Percentiles rank a stretch among this genome's conserved stretches.
phyloP scores from a whole-genome alignment of 1,140 invertebrate species.

The Tribolium castaneum region DNA sequence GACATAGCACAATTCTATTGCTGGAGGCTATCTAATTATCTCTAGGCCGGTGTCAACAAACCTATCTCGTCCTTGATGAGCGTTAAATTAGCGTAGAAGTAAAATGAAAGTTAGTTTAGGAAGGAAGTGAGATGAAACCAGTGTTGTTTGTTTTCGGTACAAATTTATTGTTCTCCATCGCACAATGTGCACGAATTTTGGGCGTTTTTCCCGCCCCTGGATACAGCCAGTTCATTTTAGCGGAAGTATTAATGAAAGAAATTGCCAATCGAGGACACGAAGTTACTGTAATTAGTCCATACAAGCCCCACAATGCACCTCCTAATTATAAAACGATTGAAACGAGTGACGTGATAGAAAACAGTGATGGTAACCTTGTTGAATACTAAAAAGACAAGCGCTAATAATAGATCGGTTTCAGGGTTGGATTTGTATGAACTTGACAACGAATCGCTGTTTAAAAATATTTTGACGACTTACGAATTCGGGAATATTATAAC shows the following conservation, averaged over 20 bases:
- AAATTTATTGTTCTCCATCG: not conserved
- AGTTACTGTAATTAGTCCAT: constrained; percentile 69
- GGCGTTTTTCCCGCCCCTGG: constrained; percentile 65
- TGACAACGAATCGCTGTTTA: not conserved
- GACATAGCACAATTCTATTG: not conserved
- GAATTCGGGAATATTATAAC: constrained; percentile 46
- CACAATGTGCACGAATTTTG: constrained; percentile 53
- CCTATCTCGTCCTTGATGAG: not conserved
- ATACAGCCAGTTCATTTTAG: constrained; percentile 71
- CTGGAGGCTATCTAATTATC: not conserved
- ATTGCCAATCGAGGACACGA: constrained; percentile 69
- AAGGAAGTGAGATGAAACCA: not conserved
- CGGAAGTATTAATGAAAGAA: constrained; percentile 67
- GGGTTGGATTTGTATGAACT: too few relatives aligned
- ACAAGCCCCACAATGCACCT: constrained; percentile 64
- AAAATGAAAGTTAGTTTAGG: not conserved
- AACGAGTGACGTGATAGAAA: not conserved
- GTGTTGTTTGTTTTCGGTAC: not conserved
- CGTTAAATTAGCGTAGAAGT: not conserved
- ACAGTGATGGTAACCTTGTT: not conserved
- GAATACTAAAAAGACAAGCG: not conserved
- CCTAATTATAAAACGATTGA: constrained; percentile 63
- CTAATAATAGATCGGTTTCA: not conserved
- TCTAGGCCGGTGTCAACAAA: not conserved
- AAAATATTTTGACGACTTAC: not conserved